These are phyloP conservation scores for Tiphia femorata DNA, from an alignment of 2,888 invertebrate species.

Conservation along the genomic window DNA sequence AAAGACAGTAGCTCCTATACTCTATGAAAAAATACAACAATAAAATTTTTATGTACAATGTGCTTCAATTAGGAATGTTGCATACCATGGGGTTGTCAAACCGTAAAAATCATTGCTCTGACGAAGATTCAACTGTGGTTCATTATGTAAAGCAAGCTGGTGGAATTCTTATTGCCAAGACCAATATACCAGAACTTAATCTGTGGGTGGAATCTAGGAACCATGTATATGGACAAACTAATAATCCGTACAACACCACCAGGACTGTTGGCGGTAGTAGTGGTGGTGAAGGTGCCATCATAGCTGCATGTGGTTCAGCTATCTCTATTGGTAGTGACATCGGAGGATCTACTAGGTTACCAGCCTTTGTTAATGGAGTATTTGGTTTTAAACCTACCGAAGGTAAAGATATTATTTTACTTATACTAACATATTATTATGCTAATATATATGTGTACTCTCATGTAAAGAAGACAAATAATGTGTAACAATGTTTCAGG, in stretches of 20 bases:
- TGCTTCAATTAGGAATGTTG: conserved; percentile 71
- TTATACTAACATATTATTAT: conserved; percentile 1
- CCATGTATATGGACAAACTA: conserved; percentile 88
- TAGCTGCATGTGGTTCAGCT: conserved; percentile 84
- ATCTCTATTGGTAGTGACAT: conserved; percentile 93
- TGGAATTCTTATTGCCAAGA: conserved; percentile 87
- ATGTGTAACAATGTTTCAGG: conserved; percentile 69
- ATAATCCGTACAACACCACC: conserved; percentile 91
- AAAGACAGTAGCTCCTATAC: no score
- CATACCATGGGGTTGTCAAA: conserved; percentile 78
- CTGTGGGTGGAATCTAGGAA: conserved; percentile 93
- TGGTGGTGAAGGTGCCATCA: conserved; percentile 85
- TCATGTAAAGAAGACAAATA: conserved; percentile 5
- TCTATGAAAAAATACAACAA: conserved; percentile 8
- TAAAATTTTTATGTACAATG: no score
- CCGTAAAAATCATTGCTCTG: conserved; percentile 75
- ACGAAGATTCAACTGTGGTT: conserved; percentile 85
- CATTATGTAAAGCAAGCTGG: conserved; percentile 82
- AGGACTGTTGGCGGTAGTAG: conserved; percentile 93
- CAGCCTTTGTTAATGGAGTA: conserved; percentile 90
- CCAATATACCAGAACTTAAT: conserved; percentile 95
- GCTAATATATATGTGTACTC: conserved; percentile 2
- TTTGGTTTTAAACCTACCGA: conserved; percentile 87
- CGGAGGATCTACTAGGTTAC: conserved; percentile 96
- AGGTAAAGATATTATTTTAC: conserved; percentile 60